Evolutionary conservation across 2,888 invertebrate genomes (phyloP), one percentile per base, ranked within the genome.

Genomic region (Synanthedon andrenaeformis): DNA sequence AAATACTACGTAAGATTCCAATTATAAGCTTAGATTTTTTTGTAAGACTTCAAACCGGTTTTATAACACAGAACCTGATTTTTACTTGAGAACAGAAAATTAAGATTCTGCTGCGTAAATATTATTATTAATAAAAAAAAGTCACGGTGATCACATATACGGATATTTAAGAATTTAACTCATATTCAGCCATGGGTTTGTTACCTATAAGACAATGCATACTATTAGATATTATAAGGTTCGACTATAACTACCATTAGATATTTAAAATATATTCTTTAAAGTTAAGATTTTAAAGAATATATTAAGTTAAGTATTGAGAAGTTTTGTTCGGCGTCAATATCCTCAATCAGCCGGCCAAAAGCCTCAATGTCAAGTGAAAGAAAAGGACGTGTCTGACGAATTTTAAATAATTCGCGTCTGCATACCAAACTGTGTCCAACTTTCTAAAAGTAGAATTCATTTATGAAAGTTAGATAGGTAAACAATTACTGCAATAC

Each of bases 281-380:
- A 35, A 28, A 28, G 28, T 28, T 28, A 1, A 28, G 28, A 5
- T 2, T 28, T 8, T 35, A 10, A 23, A 23, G 5, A 5, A 35
- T 35, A 35, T 35, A 10, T 35, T 35, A 3, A 35, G 35, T 35
- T 23, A 17, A 5, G 23, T 35, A 10, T 35, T 35, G 10, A 35
- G 35, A 3, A 35, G 35, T 35, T 35, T 35, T 35, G 6, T 35
- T 35, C 6, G 35, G 67, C 71, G 76, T 78, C 76, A 79, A 79
- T 76, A 81, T 83, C 73, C 76, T 76, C 70, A 62, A 69, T 62
- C 60, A 68, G 76, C 74, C 73, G 72, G 76, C 76, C 78, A 72
- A 63, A 67, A 61, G 64, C 68, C 68, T 75, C 84, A 85, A 84
- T 85, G 86, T 85, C 84, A 85, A 82, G 79, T 79, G 76, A 85